phyloP scores from a whole-genome alignment of 2,797 vertebrate species.

The Clarias laeviceps region DNA sequence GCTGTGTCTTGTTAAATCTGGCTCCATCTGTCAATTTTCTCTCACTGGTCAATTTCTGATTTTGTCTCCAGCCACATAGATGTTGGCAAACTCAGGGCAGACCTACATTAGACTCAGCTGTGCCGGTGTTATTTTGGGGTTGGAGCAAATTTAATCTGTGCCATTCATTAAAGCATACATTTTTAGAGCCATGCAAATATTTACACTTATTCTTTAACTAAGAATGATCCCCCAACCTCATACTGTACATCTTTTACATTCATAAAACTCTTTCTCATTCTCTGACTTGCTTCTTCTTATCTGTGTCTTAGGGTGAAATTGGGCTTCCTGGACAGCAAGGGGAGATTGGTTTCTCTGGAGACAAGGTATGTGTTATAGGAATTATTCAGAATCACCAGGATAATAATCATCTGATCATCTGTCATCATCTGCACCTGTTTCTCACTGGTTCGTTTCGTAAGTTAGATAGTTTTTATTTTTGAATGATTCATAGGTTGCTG shows the following conservation, averaged over 20 bases:
- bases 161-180: not conserved
- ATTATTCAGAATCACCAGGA: not conserved
- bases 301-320: slow-evolving; percentile 83
- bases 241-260: slow-evolving; percentile 16
- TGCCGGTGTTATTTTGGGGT: not conserved
- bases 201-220: not conserved
- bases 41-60: not conserved
- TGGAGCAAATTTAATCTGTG: not conserved
- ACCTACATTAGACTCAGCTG: not conserved
- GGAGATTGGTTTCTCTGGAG: slow-evolving; percentile 91
- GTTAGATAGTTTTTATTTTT: no score
- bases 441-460: no score
- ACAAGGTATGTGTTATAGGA: slow-evolving; percentile 80
- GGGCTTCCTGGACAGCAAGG: slow-evolving; percentile 91
- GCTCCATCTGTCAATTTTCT: not conserved
- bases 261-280: slow-evolving; percentile 46
- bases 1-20: not conserved
- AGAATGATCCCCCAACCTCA: not conserved
- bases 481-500: no score
- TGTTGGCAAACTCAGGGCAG: not conserved
- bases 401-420: no score
- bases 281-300: slow-evolving; percentile 47
- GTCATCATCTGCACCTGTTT: no score
- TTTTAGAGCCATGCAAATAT: not conserved
- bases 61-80: not conserved